Evolutionary conservation across 92 coral and sea anemone species (phyloP).

Genomic region (Epizoanthus rinbou): DNA sequence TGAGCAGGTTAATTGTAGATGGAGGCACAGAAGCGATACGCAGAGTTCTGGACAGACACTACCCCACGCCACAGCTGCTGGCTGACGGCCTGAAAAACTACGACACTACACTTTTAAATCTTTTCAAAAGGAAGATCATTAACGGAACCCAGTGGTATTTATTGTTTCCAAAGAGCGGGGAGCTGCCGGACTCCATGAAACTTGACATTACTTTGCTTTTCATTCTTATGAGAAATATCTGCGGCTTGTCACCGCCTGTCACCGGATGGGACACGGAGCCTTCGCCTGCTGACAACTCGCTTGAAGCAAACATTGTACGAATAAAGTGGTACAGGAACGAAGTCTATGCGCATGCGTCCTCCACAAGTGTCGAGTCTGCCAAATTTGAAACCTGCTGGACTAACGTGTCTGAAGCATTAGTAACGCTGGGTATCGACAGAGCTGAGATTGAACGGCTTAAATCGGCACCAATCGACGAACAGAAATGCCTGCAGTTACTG

Average conservation of each 20-base stretch:
- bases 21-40: constrained; percentile 32
- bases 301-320: constrained; percentile 26
- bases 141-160: constrained; percentile 18
- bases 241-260: constrained; percentile 2
- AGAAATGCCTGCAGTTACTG: constrained; percentile 14
- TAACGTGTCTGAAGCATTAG: constrained; percentile 5
- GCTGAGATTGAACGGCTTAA: constrained; percentile 32
- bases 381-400: constrained; percentile 9
- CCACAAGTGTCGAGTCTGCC: constrained; percentile 10
- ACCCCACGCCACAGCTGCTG: not conserved
- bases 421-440: constrained; percentile 18
- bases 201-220: constrained; percentile 23
- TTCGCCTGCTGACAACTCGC: not conserved
- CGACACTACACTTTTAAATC: constrained; percentile 8
- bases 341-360: constrained; percentile 25
- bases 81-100: not conserved
- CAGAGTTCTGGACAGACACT: constrained; percentile 11
- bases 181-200: constrained; percentile 6
- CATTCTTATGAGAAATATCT: constrained; percentile 15
- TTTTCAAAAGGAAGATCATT: not conserved
- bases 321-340: constrained; percentile 28
- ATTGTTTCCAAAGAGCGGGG: constrained; percentile 6
- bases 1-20: constrained; percentile 24
- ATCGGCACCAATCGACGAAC: not conserved
- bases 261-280: constrained; percentile 15